Base-by-base conservation (phyloP, 2,888 invertebrate genomes). In the Phrixothrix hirtus region DNA sequence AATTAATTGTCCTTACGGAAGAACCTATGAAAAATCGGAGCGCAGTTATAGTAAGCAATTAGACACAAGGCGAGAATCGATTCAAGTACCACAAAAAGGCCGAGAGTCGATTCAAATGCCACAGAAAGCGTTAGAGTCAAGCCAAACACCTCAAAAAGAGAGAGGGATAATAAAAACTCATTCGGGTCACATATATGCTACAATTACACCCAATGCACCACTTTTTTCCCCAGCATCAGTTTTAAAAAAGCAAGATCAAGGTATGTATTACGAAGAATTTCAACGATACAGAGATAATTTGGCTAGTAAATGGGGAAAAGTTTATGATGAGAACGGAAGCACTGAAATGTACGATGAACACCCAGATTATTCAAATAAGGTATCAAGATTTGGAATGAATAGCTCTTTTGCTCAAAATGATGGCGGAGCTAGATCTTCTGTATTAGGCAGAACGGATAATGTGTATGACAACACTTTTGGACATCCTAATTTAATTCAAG, bases 121-220 rank as follows among this genome's bases (percentile, higher is more conserved):
- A 3, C 2, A 1, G 6, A 13, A 2, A n/a, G 11, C 9, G 13
- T 7, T 1, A 2, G 31, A 31, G 48, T 30, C 17, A 34, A 37
- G 16, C 38, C 25, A 55, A n/a, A 25, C 42, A 38, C 30, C 17
- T 2, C 46, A 39, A 6, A 63, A 65, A 46, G 59, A 61, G 29
- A 49, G 52, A 27, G 75, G 75, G 2, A 67, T 75, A 0, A 68
- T 75, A 3, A 58, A 66, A 52, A 75, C 73, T 0, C 71, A 70
- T 37, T 63, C 68, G 0, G 74, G 53, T 4, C 73, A 72, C 45
- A 60, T 67, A 25, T 73, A 66, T 50, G 73, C 69, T 2, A 68
- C 68, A 2, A 61, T 68, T 17, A 67, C 67, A 1, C 65, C 67
- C 1, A 53, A 63, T 36, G 50, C 55, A 2, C 41, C 42, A 1